Base-by-base conservation (phyloP, 1,140 invertebrate species). In the Acromyrmex charruanus region DNA sequence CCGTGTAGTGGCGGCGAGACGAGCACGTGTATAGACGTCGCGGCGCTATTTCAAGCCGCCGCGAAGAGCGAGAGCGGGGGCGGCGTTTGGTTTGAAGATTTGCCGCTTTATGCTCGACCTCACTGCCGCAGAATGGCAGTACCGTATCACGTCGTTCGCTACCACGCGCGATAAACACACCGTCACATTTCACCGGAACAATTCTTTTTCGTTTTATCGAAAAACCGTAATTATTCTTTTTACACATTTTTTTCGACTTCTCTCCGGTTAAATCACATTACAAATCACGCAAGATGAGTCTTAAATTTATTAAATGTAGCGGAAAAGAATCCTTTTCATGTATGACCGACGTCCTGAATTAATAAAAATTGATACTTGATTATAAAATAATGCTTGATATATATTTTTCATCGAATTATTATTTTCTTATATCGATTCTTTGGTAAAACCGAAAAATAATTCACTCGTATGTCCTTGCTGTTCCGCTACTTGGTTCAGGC, bases 21-120 rank as follows among this genome's bases (percentile, higher is more conserved):
- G 87, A 89, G 93, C 90, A 93, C 93, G 92, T 92, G 92, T 91
- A 90, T 91, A 87, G 89, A 91, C 90, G 88, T 90, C 90, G 90
- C 91, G 88, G 77, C 87, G 92, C 93, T 94, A 94, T 94, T 94
- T 95, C 91, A 85, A 90, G 90, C 89, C n/a, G 49, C 49, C 77
- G 35, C 81, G 82, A 86, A 65, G 87, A 82, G 28, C 69, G 44
- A 80, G 86, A 89, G 92, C 92, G 94, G 93, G 94, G 94, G 94
- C 93, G 94, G 92, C 85, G 77, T 89, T 93, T 89, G 81, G 87
- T 88, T 93, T 90, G 81, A 92, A 91, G 92, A 89, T 89, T 89
- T 87, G 89, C 89, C 81, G 89, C 92, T 92, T 93, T 92, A 91
- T 90, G 88, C 88, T 81, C 88, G 88, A 90, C 89, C 89, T 92